Evolutionary conservation across 2,797 vertebrate species (phyloP).

Genomic region (Macrochelys suwanniensis): DNA sequence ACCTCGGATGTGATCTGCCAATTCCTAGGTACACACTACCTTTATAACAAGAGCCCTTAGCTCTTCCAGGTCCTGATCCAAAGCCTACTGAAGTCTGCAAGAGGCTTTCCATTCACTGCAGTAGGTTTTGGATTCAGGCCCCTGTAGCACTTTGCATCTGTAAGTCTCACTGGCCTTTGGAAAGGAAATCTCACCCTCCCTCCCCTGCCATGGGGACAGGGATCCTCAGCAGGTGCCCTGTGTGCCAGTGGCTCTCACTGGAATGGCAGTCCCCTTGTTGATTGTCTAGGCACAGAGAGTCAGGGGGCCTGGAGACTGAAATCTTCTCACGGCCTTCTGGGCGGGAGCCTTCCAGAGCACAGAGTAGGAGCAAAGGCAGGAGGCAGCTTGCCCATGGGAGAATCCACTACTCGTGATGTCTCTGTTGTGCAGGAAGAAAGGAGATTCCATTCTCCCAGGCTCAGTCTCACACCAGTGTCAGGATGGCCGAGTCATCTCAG

Average conservation of each 20-base stretch:
- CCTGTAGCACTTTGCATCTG: not conserved
- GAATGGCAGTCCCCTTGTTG: not conserved
- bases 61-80: not conserved
- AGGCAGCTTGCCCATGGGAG: not conserved
- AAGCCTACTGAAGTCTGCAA: not conserved
- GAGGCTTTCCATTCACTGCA: not conserved
- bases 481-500: not conserved
- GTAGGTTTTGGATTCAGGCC: not conserved
- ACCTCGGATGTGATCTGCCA: not conserved
- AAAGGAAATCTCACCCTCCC: not conserved
- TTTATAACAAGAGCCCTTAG: fast-evolving
- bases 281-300: not conserved
- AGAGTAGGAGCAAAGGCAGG: not conserved
- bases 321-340: not conserved
- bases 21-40: not conserved
- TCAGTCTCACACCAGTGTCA: not conserved
- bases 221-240: not conserved
- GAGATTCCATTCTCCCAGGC: not conserved
- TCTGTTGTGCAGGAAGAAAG: not conserved
- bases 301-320: not conserved
- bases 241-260: not conserved
- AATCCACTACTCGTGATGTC: not conserved
- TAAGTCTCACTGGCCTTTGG: not conserved
- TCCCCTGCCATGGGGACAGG: not conserved
- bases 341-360: not conserved